Evolutionary conservation across 1,140 invertebrate species (phyloP), one percentile per base, ranked within the genome.

Genomic region (Ostrea edulis): DNA sequence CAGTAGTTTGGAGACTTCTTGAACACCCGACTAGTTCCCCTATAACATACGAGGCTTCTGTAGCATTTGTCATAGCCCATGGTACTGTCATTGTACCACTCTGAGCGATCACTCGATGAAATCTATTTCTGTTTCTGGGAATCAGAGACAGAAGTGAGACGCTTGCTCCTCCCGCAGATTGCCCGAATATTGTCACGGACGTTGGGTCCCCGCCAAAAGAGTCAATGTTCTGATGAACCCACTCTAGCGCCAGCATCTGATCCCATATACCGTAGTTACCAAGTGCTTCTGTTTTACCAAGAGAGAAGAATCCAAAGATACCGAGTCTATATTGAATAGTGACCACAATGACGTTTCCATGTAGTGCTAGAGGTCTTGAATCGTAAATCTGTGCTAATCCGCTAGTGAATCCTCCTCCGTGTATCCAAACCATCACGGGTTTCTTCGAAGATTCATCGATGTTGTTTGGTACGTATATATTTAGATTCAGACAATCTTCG

Each of bases 241-340:
- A 77, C 68, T 77, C 25, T 9, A 77, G 25, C 5, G 68, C 68
- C 9, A 77, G 22, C 25, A 97, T 96, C 95, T 98, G 97, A 95
- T 99, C 98, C 68, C 98, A 95, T 90, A 99, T 97, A 12, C 98
- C 98, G 95, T 99, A 99, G 95, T 99, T 99, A 29, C 98, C 98
- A 0, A 98, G 97, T 17, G 98, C 98, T 93, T 97, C 97, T 88
- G 97, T 96, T 95, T 99, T 98, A 0, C 96, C 97, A 2, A 98
- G 99, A 81, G 97, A 98, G 0, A 99, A 95, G 95, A 99, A 99
- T 65, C 98, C 97, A 97, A 91, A 5, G 4, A 94, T 84, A 4
- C 95, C 89, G 62, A 88, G 86, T 35, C 62, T 52, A 84, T 86
- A 89, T 58, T 88, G 89, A 20, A 86, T 84, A 52, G 55, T 53